Evolutionary conservation across 2,113 vertebrate genomes (phyloP).

Genomic region (Typhlomys cinereus): DNA sequence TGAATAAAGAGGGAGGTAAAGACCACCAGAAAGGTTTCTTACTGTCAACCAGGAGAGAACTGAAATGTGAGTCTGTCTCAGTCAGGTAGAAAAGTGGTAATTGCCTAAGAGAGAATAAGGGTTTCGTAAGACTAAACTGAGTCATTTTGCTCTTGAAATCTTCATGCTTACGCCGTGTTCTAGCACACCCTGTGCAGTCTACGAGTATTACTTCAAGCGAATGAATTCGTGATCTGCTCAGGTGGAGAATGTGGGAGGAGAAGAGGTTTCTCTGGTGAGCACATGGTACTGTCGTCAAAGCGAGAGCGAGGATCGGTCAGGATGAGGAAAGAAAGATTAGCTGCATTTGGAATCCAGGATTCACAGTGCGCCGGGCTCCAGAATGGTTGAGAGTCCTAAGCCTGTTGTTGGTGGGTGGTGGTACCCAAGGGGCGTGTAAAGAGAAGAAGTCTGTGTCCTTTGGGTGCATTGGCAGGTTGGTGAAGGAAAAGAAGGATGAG

Average conservation of each 20-base stretch:
- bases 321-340: neutral
- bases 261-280: neutral
- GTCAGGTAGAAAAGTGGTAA: neutral
- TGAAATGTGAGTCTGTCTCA: neutral
- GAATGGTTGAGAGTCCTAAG: neutral
- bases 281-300: neutral
- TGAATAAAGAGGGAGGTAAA: neutral
- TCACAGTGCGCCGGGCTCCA: neutral
- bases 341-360: neutral
- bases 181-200: neutral
- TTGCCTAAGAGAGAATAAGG: neutral
- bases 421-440: neutral
- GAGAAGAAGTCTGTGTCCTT: neutral
- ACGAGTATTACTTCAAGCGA: neutral
- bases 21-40: neutral
- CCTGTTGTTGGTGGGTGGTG: neutral
- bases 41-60: neutral
- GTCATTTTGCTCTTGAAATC: neutral
- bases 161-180: neutral
- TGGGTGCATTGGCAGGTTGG: too few relatives aligned
- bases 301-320: neutral
- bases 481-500: neutral
- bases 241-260: neutral
- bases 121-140: neutral
- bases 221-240: neutral